phyloP scores from a whole-genome alignment of 2,888 invertebrate genomes.

The Hoplodrina ambigua region DNA sequence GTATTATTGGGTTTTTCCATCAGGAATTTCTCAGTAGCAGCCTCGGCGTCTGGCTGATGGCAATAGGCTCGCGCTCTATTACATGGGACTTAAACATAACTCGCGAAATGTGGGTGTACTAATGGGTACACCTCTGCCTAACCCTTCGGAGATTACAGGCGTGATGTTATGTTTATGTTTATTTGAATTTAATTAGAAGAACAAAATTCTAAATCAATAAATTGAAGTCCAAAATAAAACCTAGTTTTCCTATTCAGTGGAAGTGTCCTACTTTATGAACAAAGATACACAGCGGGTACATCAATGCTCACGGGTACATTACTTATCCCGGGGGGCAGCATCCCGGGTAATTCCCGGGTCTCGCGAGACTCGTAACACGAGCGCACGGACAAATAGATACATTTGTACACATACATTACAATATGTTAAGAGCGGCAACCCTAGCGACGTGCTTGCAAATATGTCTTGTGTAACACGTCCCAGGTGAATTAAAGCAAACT shows the following conservation, averaged over 20 bases:
- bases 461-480: neutral
- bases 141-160: no score
- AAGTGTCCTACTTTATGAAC: slow-evolving; percentile 54
- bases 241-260: slow-evolving; percentile 17
- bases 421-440: slow-evolving; percentile 68
- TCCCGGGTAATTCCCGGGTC: slow-evolving; percentile 70
- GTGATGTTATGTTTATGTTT: no score
- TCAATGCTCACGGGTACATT: slow-evolving; percentile 63
- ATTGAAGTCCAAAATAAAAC: neutral
- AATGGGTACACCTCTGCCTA: no score
- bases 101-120: no score
- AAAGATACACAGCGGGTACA: slow-evolving; percentile 34
- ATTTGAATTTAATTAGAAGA: no score
- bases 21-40: no score
- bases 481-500: neutral
- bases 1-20: no score
- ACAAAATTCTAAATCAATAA: neutral
- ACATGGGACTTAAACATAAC: no score
- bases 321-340: slow-evolving; percentile 59
- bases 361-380: slow-evolving; percentile 81
- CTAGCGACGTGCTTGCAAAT: slow-evolving; percentile 37
- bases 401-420: slow-evolving; percentile 81
- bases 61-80: no score
- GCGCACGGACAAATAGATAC: slow-evolving; percentile 80
- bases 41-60: no score